A percentile compares a stretch with the other conserved stretches of the same genome.
Conservation (phyloP, 2,797 vertebrate genomes). For the Rhabdomys pumilio region DNA sequence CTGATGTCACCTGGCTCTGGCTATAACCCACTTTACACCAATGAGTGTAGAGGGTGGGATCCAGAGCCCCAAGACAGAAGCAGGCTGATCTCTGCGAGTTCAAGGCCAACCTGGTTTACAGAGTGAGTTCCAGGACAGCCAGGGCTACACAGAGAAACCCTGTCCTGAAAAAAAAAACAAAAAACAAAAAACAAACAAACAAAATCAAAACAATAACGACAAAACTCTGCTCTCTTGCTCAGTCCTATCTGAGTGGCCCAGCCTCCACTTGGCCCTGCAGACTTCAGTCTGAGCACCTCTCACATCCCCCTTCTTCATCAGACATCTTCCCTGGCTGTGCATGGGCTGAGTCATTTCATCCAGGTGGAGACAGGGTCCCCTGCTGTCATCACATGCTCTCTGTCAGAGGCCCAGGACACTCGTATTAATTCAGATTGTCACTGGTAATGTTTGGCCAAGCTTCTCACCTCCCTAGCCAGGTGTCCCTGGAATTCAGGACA, state of each 20-base stretch:
- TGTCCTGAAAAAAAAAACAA: background rate
- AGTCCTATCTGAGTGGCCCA: background rate
- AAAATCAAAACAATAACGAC: background rate
- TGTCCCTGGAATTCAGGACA: background rate
- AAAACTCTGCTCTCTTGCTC: accelerated
- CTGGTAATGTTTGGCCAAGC: conserved; percentile 92
- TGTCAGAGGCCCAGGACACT: conserved; percentile 89
- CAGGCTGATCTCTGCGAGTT: background rate
- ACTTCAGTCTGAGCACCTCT: background rate
- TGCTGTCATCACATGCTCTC: conserved; percentile 77
- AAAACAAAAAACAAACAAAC: background rate
- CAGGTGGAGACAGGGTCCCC: conserved; percentile 88
- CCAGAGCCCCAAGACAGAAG: background rate
- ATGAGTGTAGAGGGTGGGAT: background rate
- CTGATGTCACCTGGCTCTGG: background rate
- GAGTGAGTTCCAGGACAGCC: background rate
- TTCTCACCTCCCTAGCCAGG: conserved; percentile 87
- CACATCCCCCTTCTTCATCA: conserved; percentile 54
- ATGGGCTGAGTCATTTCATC: conserved; percentile 91
- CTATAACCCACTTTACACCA: background rate
- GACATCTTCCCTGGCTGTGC: conserved; percentile 74
- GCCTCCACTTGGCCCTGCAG: background rate
- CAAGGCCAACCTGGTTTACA: background rate
- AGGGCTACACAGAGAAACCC: background rate
- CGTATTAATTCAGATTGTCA: conserved; percentile 93